Evolutionary conservation across 2,113 vertebrate species (phyloP), one percentile per base, ranked within the genome.

Genomic region (Seriola quinqueradiata): DNA sequence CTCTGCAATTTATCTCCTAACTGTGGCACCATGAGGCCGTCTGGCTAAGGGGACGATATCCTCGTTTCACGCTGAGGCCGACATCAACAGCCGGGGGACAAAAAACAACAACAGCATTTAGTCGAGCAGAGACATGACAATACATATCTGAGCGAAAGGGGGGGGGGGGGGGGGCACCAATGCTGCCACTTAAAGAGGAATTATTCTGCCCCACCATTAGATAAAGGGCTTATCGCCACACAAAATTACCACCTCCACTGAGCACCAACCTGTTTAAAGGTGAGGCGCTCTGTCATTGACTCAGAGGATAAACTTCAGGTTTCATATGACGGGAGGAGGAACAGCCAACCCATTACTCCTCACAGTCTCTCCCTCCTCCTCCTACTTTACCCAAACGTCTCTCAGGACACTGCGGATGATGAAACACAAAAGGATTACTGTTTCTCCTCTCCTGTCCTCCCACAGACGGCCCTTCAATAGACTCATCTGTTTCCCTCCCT

Each of bases 191-290:
- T 84, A 88, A 70, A 84, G 73, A 87, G 72, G 84, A 92, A 94
- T 95, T 95, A 93, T 91, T 93, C 94, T 93, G 95, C 93, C 93
- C 95, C 91, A 74, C 92, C 93, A 95, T 96, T 96, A 95, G 92
- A 94, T 87, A 93, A 95, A 89, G 93, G 95, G 93, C 93, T 96
- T 95, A 96, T 95, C 95, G 88, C 95, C 88, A 90, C 92, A 89
- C 90, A 94, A 95, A 96, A 96, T 95, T 90, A 92, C 94, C 64
- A 89, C 93, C 89, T 95, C 94, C 87, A 90, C 93, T 91, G 93
- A 95, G 89, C 88, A 80, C 72, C 83, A 89, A 83, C 55, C 9
- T 64, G 90, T 90, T 95, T 94, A 90, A 75, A 94, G 92, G 91
- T 92, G 93, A 91, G 86, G 90, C 64, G 77, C 93, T 79, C 93